A percentile compares a stretch with the other conserved stretches of the same genome.
Conservation (phyloP, 2,888 invertebrate species). For the Dichetophora obliterata region DNA sequence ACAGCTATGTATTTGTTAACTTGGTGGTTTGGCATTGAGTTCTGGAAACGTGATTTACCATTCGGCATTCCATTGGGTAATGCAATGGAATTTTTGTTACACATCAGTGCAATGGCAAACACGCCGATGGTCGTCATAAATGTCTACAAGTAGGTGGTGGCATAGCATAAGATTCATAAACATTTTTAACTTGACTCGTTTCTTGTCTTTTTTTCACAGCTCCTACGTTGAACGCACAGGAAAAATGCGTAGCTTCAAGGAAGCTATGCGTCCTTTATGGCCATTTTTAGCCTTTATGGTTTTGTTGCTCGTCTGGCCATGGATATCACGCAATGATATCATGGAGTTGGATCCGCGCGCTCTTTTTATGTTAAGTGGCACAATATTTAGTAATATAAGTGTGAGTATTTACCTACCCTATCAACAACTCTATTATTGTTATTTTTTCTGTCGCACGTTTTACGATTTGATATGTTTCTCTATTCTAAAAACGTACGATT, state of each 20-base stretch:
- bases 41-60: conserved; percentile 86
- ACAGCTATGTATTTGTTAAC: conserved; percentile 73
- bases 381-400: conserved; percentile 97
- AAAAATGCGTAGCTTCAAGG: conserved; percentile 82
- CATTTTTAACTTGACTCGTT: conserved; percentile 2
- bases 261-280: conserved; percentile 89
- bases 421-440: background rate
- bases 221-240: conserved; percentile 89
- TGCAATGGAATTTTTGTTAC: conserved; percentile 86
- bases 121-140: conserved; percentile 92
- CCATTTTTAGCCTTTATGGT: conserved; percentile 82
- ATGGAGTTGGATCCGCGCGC: conserved; percentile 87
- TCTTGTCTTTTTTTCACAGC: conserved; percentile 73
- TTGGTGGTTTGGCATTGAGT: conserved; percentile 79
- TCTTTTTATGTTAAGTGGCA: conserved; percentile 90
- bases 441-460: conserved; percentile 14
- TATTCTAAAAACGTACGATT: background rate
- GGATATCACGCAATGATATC: conserved; percentile 84
- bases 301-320: conserved; percentile 85
- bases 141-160: conserved; percentile 82
- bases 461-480: conserved; percentile 18
- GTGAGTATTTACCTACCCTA: conserved; percentile 75
- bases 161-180: conserved; percentile 3
- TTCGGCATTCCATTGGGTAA: conserved; percentile 82
- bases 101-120: conserved; percentile 87